Evolutionary conservation across 2,113 vertebrate genomes (phyloP), one percentile per base, ranked within the genome.

Genomic region (Promerops cafer): DNA sequence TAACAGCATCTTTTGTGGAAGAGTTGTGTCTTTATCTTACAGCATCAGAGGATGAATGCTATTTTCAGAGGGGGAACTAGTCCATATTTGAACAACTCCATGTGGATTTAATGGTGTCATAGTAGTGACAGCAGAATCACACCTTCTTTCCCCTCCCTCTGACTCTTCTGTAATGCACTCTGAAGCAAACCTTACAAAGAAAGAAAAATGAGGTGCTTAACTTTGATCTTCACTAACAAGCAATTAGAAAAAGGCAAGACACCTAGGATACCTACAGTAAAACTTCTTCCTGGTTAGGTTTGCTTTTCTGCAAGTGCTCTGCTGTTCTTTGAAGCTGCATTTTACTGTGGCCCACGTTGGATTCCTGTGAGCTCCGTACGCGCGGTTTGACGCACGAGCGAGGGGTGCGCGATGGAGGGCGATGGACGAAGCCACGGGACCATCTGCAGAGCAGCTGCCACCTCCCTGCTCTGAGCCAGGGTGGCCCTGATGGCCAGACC

Each of bases 341-440:
- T 90, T 70, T 59, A 39, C 60, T 54, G 15, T 14, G 28, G 11
- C 33, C 86, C 27, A 47, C 7, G 7, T 1, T 59, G 44, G 26
- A 42, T 35, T 47, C 70, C n/a, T n/a, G 23, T 35, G 49, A 42
- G 75, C 45, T 65, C 44, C 16, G 1, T 21, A 18, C 20, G 10
- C 1, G 0, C 7, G 30, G 18, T 61, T 66, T 84, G 17, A 35
- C 0, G 0, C 40, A 18, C 15, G 19, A 8, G 2, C 35, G 50
- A 77, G 37, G 17, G 7, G 4, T 49, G 49, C 64, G 56, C 0
- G 0, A 2, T 37, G 42, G 53, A 65, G 35, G 16, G 14, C 4
- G 20, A 30, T 20, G 33, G 66, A 35, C 1, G 0, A 75, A 89
- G 27, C 11, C 30, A 11, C 0, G 1, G 47, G 22, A 22, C 24